Percentiles rank a stretch among this genome's conserved stretches.
phyloP scores from a whole-genome alignment of 2,113 vertebrate genomes.

The Leptobrachium ailaonicum region DNA sequence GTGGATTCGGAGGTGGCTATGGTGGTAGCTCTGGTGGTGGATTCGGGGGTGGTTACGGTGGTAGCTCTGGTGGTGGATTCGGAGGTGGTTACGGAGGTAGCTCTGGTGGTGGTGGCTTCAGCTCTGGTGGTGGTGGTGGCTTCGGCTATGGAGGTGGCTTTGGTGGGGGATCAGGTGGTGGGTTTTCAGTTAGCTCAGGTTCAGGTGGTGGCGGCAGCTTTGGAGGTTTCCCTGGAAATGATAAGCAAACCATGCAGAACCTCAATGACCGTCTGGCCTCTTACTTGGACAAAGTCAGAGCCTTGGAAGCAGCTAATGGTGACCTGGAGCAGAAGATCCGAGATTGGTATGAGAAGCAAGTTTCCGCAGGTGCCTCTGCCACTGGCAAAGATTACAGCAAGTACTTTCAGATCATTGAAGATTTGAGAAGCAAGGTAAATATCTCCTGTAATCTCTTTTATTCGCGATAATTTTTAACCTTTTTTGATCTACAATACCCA shows the following conservation, averaged over 20 bases:
- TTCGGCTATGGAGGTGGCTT: slow-evolving; percentile 40
- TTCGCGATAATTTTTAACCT: too few relatives aligned
- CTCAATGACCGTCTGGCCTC: slow-evolving; percentile 71
- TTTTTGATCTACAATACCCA: too few relatives aligned
- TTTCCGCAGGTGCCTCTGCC: slow-evolving; percentile 51
- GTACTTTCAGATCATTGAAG: slow-evolving; percentile 64
- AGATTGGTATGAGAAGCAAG: slow-evolving; percentile 73
- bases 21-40: slow-evolving; percentile 35
- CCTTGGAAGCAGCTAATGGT: slow-evolving; percentile 62
- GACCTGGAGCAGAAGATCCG: slow-evolving; percentile 68
- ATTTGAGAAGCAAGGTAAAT: slow-evolving; percentile 68
- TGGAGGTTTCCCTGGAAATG: slow-evolving; percentile 34
- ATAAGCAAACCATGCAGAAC: slow-evolving; percentile 73
- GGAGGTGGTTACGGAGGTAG: neutral
- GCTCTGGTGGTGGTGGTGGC: slow-evolving; percentile 18
- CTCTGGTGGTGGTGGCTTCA: slow-evolving; percentile 37
- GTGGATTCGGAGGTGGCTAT: slow-evolving; percentile 42
- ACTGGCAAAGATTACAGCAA: slow-evolving; percentile 61
- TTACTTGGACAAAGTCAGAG: slow-evolving; percentile 65
- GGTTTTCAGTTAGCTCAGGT: slow-evolving; percentile 1
- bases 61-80: neutral
- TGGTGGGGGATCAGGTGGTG: slow-evolving; percentile 13
- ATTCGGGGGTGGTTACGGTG: neutral
- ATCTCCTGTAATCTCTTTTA: neutral
- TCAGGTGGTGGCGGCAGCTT: slow-evolving; percentile 52